These are phyloP conservation scores for Heterocephalus glaber DNA, from an alignment of 2,113 vertebrate genomes.

Conservation along the genomic window DNA sequence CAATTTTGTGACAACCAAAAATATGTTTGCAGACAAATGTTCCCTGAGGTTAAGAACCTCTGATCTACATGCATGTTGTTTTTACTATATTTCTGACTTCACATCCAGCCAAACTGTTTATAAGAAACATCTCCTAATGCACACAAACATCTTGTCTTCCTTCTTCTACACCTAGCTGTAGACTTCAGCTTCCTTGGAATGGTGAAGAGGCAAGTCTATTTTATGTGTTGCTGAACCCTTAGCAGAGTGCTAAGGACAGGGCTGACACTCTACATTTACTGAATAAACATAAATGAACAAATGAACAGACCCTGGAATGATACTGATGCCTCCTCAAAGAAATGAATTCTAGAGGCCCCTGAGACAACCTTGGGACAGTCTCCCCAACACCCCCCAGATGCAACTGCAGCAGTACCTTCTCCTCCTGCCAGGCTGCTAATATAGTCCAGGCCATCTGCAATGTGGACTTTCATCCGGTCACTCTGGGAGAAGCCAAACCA, in stretches of 20 bases:
- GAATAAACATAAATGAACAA: neutral
- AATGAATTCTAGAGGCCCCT: rapidly evolving
- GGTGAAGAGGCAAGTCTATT: neutral
- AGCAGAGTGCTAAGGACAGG: neutral
- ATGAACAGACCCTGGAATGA: neutral
- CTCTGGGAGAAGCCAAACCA: slow-evolving; percentile 94
- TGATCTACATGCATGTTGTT: neutral
- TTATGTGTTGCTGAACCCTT: neutral
- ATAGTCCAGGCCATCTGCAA: slow-evolving; percentile 92
- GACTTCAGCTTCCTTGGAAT: too few relatives aligned
- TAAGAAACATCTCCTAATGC: neutral
- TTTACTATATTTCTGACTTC: slow-evolving; percentile 6
- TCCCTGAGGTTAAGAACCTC: neutral
- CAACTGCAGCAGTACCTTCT: slow-evolving; percentile 83
- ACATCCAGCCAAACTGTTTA: neutral
- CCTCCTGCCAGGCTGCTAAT: slow-evolving; percentile 85
- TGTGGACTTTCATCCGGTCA: slow-evolving; percentile 89
- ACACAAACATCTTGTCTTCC: neutral
- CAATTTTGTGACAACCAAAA: neutral
- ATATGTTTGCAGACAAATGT: neutral
- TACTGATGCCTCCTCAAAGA: rapidly evolving
- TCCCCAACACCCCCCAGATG: neutral
- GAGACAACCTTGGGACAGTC: neutral
- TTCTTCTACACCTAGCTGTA: neutral
- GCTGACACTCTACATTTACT: neutral